These are phyloP conservation scores for Subacronicta megacephala DNA, from an alignment of 2,888 invertebrate species.

Conservation along the genomic window DNA sequence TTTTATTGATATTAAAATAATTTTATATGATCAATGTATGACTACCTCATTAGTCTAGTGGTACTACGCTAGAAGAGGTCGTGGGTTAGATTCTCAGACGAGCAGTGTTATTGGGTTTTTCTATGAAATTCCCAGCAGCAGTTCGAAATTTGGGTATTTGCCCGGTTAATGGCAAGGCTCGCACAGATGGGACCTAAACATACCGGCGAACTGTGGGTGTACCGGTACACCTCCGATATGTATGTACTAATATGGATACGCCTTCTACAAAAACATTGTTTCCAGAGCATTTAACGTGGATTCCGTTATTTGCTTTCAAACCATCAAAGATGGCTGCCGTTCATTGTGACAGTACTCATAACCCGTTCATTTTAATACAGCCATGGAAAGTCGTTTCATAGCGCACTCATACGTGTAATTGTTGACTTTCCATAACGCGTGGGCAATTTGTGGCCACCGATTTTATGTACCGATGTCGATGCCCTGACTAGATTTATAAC, in stretches of 20 bases:
- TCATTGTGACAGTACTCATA: conserved; percentile 48
- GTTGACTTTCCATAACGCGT: conserved; percentile 73
- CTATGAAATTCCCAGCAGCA: no score
- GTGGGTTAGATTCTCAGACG: no score
- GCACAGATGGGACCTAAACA: no score
- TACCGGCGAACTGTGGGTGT: no score
- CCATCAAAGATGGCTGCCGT: conserved; percentile 43
- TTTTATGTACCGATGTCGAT: conserved; percentile 45
- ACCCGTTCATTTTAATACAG: conserved; percentile 58
- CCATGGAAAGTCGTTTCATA: conserved; percentile 72
- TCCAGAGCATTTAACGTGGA: conserved; percentile 20
- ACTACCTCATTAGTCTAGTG: no score
- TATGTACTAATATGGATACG: conserved; percentile 2
- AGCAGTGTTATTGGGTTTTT: no score
- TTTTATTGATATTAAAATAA: no score
- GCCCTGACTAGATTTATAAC: conserved; percentile 40
- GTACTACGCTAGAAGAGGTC: no score
- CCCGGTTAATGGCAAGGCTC: no score
- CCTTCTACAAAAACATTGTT: conserved; percentile 31
- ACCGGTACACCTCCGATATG: no score
- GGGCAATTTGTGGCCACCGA: conserved; percentile 51
- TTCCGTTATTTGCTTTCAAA: conserved; percentile 42
- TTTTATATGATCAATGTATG: no score
- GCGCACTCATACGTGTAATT: conserved; percentile 80
- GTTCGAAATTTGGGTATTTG: no score